Evolutionary conservation across 2,797 vertebrate species (phyloP).

Genomic region (Esox masquinongy): DNA sequence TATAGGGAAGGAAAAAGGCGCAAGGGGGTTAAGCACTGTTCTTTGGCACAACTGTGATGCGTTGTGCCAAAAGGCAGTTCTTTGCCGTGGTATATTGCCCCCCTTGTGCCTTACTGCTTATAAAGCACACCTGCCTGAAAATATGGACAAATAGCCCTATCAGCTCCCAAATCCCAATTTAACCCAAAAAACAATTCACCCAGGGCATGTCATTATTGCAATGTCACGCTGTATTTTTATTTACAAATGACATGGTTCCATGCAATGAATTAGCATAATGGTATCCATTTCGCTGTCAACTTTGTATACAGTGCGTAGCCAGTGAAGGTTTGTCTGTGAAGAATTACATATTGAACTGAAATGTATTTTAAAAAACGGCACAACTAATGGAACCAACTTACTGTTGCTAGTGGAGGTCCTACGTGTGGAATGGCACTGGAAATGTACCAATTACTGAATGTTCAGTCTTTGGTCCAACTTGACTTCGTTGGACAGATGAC

Average conservation of each 20-base stretch:
- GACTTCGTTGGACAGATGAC: slow-evolving; percentile 26
- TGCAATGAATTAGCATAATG: too few relatives aligned
- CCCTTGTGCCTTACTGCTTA: too few relatives aligned
- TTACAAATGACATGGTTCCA: too few relatives aligned
- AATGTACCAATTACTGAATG: too few relatives aligned
- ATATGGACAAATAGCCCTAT: too few relatives aligned
- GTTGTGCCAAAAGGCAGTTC: too few relatives aligned
- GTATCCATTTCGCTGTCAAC: not conserved
- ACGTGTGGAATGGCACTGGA: not conserved
- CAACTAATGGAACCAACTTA: not conserved
- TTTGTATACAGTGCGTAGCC: not conserved
- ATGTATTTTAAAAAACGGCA: not conserved
- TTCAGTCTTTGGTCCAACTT: not conserved
- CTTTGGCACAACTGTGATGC: too few relatives aligned
- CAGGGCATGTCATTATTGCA: not conserved
- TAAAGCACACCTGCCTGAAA: too few relatives aligned
- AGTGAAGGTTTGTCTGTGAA: not conserved
- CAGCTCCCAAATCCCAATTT: too few relatives aligned
- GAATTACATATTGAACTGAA: not conserved
- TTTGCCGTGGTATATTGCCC: too few relatives aligned
- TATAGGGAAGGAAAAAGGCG: too few relatives aligned
- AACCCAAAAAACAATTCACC: not conserved
- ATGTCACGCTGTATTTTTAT: not conserved
- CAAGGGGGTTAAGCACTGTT: too few relatives aligned
- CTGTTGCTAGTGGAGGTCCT: not conserved